These are phyloP conservation scores for Hypena proboscidalis DNA, from an alignment of 2,888 invertebrate species.

Conservation along the genomic window DNA sequence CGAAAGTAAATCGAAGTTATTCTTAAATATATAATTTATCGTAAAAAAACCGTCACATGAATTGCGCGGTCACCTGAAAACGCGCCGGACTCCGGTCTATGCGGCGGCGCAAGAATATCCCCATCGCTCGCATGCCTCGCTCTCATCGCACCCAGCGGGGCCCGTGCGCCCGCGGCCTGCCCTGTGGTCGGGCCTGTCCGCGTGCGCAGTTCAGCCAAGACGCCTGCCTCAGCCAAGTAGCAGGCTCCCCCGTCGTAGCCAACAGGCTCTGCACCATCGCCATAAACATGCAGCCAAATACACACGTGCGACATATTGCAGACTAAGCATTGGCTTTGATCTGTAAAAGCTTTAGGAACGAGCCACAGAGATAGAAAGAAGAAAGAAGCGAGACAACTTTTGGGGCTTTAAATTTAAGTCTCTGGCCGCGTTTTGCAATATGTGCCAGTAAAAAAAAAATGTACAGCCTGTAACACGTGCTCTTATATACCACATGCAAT, in stretches of 20 bases:
- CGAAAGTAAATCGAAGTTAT: too few species aligned
- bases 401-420: too few species aligned
- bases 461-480: too few species aligned
- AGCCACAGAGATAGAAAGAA: conserved; percentile 6
- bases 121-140: conserved; percentile 74
- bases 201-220: conserved; percentile 26
- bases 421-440: too few species aligned
- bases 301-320: conserved; percentile 24
- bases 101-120: conserved; percentile 71
- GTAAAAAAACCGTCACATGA: too few species aligned
- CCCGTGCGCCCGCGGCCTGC: conserved; percentile 10
- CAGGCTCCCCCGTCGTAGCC: conserved; percentile 69
- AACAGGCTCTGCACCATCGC: conserved; percentile 62
- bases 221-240: conserved; percentile 55
- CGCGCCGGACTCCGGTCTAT: conserved; percentile 73
- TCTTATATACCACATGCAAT: too few species aligned
- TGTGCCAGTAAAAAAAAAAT: too few species aligned
- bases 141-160: conserved; percentile 35
- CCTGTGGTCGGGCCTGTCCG: conserved; percentile 11
- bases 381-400: not conserved
- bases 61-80: conserved; percentile 76
- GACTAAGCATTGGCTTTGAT: conserved; percentile 26
- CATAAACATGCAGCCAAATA: conserved; percentile 27
- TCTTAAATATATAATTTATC: too few species aligned
- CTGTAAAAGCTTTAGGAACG: conserved; percentile 12